Evolutionary conservation across 2,888 invertebrate genomes (phyloP), one percentile per base, ranked within the genome.

Genomic region (Aphelenchoides bicaudatus): DNA sequence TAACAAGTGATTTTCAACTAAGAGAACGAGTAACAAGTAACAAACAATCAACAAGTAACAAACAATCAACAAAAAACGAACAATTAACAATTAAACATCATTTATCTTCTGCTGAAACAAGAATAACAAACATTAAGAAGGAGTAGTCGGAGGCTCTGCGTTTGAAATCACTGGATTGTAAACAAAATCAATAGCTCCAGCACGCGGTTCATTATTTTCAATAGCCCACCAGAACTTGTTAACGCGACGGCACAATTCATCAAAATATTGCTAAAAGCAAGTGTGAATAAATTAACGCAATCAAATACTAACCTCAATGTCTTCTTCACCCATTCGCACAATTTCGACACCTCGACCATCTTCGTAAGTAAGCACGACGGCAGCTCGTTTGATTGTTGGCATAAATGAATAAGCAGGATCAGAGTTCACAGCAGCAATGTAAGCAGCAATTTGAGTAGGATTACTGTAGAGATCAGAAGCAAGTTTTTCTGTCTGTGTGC

Each of bases 361-460:
- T 39, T 62, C 63, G 47, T 55, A 62, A n/a, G 49, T 50, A 13
- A 62, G 39, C 1, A 62, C 63, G 13, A 62, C 57, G 51, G 62
- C 62, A 16, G 56, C 62, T 37, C 56, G 59, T 37, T 28, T 48
- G 47, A 62, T 62, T 34, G 19, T 27, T n/a, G 63, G 63, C 2
- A 62, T 43, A 16, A 50, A 19, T 27, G 39, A 13, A 30, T 27
- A 62, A 2, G n/a, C 4, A 0, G 64, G 55, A 29, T 54, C 51
- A 10, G 64, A 43, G 53, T 67, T 67, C 19, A 68, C 52, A 8
- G 64, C 58, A 8, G 57, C 63, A 19, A 67, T 61, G 46, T 67
- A 67, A 1, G 67, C 67, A 0, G 62, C 63, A 47, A 68, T 37
- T 52, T 67, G 67, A 37, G 51, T 27, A 3, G 67, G 67, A 39